Evolutionary conservation across 2,888 invertebrate species (phyloP).

Genomic region (Hedychridium roseum): DNA sequence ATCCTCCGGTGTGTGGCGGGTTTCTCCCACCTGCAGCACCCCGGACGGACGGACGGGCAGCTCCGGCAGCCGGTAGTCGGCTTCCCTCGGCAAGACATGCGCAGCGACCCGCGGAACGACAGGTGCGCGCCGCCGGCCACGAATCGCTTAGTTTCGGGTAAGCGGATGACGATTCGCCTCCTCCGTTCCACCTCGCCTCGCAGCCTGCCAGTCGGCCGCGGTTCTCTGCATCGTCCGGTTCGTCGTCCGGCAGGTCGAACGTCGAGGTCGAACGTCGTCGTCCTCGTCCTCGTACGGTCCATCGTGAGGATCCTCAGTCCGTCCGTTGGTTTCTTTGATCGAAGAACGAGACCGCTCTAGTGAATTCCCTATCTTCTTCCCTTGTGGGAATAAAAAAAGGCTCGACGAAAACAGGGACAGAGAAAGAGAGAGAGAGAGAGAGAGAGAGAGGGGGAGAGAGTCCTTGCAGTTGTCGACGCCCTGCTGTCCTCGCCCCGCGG

Average conservation of each 20-base stretch:
- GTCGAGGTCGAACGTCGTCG: conserved; percentile 1
- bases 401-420: too few species aligned
- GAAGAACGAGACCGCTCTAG: too few species aligned
- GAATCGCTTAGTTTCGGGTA: conserved; percentile 45
- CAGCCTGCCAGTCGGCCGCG: conserved; percentile 50
- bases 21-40: conserved; percentile 35
- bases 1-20: too few species aligned
- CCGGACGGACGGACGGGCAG: conserved; percentile 24
- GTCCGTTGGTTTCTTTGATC: background rate
- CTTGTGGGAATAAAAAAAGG: too few species aligned
- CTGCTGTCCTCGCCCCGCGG: background rate
- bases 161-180: conserved; percentile 40
- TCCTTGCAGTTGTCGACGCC: too few species aligned
- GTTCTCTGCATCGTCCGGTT: conserved; percentile 49
- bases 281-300: conserved; percentile 4
- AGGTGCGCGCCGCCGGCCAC: conserved; percentile 57
- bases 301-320: background rate
- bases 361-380: too few species aligned
- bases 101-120: conserved; percentile 53
- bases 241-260: conserved; percentile 13
- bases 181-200: conserved; percentile 26
- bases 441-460: too few species aligned
- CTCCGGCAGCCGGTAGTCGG: conserved; percentile 32
- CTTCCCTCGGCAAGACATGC: conserved; percentile 46
- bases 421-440: too few species aligned